Base-by-base conservation (phyloP, 2,797 vertebrate genomes). In the Dermochelys coriacea region DNA sequence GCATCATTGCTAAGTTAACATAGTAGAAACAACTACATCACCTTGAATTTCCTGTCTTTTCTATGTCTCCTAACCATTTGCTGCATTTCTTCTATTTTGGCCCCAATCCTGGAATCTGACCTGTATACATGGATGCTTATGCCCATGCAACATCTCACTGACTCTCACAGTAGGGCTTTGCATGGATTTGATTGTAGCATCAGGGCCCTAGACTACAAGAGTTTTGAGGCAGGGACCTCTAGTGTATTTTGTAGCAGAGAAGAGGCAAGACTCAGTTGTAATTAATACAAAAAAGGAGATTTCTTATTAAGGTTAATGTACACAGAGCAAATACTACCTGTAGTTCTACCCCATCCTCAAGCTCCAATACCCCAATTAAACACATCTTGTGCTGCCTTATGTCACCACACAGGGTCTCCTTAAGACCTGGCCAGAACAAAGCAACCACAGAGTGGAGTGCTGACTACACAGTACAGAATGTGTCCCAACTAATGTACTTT, bases 111-210 rank as follows among this genome's bases (percentile, higher is more conserved):
- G 54, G 50, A 93, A 87, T 37, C 74, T 95, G 90, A 94, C 85
- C 80, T 57, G 89, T 86, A 93, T 85, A 81, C 77, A 80, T 86
- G 64, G 71, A 85, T 75, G 21, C n/a, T 41, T 11, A 18, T 10
- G 64, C 49, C 64, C 87, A 88, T 84, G 64, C 64, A 82, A 82
- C 81, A 74, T 50, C 80, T 87, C 91, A 14, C 50, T 96, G 89
- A 93, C 89, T 90, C 91, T 41, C 41, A 41, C 84, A 92, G 93
- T 93, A 87, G 91, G 89, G 89, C 64, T 8, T 87, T 85, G 74
- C 74, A 94, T 89, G 87, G 96, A 74, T 14, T 91, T 21, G 51
- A 91, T 12, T 87, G 87, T 90, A 95, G 80, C 49, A 86, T 74
- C 57, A 88, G 61, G 95, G 86, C n/a, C 4, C 1, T 15, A 87